phyloP scores from a whole-genome alignment of 2,797 vertebrate species.

The Oreortyx pictus region DNA sequence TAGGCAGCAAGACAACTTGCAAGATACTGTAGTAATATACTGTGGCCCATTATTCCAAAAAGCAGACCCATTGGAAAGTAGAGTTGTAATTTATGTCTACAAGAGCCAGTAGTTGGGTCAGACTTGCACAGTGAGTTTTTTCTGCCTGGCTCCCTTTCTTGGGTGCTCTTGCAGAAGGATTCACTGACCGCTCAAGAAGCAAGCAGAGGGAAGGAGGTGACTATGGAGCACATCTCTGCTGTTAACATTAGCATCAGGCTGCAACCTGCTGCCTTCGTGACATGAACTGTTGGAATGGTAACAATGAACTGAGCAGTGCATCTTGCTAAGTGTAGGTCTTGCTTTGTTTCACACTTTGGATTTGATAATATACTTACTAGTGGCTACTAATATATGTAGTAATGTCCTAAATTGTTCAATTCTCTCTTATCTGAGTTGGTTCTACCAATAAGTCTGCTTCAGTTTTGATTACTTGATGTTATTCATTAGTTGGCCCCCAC shows the following conservation, averaged over 20 bases:
- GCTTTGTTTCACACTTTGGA: neutral
- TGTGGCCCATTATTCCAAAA: neutral
- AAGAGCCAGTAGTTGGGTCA: neutral
- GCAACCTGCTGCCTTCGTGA: neutral
- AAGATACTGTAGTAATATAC: too few species aligned
- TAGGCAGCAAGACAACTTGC: neutral
- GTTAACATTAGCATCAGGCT: neutral
- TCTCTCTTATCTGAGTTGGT: neutral
- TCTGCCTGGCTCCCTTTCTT: neutral
- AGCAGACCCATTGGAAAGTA: neutral
- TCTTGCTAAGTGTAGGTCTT: neutral
- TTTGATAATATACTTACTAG: neutral
- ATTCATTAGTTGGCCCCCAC: neutral
- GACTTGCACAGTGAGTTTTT: neutral
- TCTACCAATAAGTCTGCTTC: neutral
- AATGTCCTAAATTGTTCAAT: neutral
- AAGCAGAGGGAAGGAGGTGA: neutral
- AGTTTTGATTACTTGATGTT: neutral
- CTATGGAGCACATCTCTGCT: neutral
- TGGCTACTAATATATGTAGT: neutral
- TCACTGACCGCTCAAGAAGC: neutral
- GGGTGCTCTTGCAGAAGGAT: fast-evolving
- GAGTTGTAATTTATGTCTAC: neutral
- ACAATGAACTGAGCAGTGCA: neutral
- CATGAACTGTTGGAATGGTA: neutral